phyloP scores from a whole-genome alignment of 2,113 vertebrate species.

The Pseudorasbora parva region DNA sequence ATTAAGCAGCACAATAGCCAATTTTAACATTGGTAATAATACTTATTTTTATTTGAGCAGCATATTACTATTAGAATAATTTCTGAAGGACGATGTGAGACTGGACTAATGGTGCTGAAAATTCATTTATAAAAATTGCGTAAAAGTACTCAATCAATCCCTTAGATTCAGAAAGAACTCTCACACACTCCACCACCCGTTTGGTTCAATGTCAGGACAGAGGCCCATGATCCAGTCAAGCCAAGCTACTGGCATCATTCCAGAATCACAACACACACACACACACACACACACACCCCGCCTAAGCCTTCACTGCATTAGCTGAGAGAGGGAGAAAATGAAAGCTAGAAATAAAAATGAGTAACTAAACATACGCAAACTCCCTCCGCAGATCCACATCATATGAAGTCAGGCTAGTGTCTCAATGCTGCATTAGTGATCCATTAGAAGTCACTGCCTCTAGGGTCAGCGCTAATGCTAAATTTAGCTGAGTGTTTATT shows the following conservation, averaged over 20 bases:
- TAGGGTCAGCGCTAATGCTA: conserved; percentile 57
- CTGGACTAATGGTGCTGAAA: background rate
- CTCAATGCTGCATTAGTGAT: conserved; percentile 47
- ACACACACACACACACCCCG: background rate
- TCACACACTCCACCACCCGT: background rate
- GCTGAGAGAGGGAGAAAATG: background rate
- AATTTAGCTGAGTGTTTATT: conserved; percentile 65
- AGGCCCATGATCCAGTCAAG: background rate
- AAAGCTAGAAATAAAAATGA: background rate
- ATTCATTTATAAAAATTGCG: too few relatives aligned
- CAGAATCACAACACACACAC: background rate
- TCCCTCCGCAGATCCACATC: conserved; percentile 26
- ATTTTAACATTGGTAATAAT: background rate
- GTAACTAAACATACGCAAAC: background rate
- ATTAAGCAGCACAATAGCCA: background rate
- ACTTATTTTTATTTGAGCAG: background rate
- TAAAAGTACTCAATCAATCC: too few relatives aligned
- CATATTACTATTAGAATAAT: background rate
- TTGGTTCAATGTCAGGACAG: conserved; percentile 17
- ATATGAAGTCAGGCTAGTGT: conserved; percentile 35
- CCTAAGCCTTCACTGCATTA: background rate
- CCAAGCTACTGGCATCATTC: background rate
- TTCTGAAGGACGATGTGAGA: background rate
- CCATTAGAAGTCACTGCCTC: conserved; percentile 57
- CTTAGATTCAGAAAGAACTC: background rate